Evolutionary conservation across 2,888 invertebrate species (phyloP).

Genomic region (Dicyrtomina minuta): DNA sequence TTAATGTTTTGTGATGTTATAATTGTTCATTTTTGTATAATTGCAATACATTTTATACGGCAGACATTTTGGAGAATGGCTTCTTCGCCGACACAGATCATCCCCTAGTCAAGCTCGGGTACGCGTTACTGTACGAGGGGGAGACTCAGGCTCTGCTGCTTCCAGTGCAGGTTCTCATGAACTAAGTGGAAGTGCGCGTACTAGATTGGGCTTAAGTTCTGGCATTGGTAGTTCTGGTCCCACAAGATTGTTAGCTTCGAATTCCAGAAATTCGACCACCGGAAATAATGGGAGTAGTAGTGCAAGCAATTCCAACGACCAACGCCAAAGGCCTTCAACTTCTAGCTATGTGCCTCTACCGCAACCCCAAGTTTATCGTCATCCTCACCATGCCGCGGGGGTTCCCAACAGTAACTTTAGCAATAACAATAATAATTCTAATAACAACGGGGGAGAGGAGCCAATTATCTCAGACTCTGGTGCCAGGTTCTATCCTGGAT

Average conservation of each 20-base stretch:
- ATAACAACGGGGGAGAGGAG: slow-evolving; percentile 1
- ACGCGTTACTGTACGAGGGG: slow-evolving; percentile 14
- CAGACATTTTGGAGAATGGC: slow-evolving; percentile 18
- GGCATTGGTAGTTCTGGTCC: slow-evolving; percentile 9
- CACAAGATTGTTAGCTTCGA: neutral
- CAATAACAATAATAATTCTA: slow-evolving; percentile 5
- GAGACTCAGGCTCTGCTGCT: slow-evolving; percentile 3
- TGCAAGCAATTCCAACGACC: neutral
- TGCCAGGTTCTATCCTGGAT: slow-evolving; percentile 50
- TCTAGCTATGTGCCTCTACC: neutral
- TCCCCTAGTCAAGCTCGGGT: slow-evolving; percentile 5
- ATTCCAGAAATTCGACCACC: slow-evolving; percentile 16
- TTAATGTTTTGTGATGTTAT: no score
- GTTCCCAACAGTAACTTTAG: neutral
- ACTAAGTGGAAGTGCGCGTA: slow-evolving; percentile 43
- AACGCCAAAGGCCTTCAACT: neutral
- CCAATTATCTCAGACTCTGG: slow-evolving; percentile 35
- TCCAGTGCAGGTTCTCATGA: slow-evolving; percentile 25
- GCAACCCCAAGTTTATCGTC: neutral
- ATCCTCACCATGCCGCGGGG: neutral
- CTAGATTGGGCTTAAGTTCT: slow-evolving; percentile 24
- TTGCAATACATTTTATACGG: no score
- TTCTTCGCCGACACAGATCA: neutral
- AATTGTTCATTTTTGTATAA: no score
- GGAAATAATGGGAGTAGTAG: slow-evolving; percentile 11